Evolutionary conservation across 2,113 vertebrate genomes (phyloP), one percentile per base, ranked within the genome.

Genomic region (Proteles cristata): DNA sequence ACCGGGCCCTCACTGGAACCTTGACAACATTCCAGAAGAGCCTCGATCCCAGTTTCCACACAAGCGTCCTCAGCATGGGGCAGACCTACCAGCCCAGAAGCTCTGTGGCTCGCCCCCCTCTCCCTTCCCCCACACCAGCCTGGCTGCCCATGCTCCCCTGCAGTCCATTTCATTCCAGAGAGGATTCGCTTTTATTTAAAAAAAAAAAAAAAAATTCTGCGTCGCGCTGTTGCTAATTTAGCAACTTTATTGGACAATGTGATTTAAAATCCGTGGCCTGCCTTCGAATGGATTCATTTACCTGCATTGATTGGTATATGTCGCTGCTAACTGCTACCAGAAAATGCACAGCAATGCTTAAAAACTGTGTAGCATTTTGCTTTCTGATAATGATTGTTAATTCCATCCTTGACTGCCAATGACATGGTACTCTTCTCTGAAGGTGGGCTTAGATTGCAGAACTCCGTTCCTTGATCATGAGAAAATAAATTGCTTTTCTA

Each of bases 401-500:
- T 88, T 83, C 79, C 71, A 0, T 83, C 91, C 82, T 11, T 82
- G 81, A 97, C 92, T 23, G 55, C 93, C 73, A 65, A 50, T 88
- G 74, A 68, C 93, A 81, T 94, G 88, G 84, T 68, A 82, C 90
- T 82, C 76, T 69, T 53, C 35, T 83, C 61, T 28, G 79, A 96
- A 98, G 97, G 48, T 33, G 84, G 33, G 50, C 53, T 95, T 92
- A 45, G 95, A 61, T 96, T 14, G 80, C 53, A 1, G 50, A 71
- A n/a, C 55, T 76, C 63, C 97, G 23, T 93, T 97, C 50, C 65
- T 87, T 14, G 33, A 17, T 90, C 92, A 96, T 96, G 93, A 97
- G 58, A 97, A 97, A 98, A 97, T 95, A 98, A 98, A 97, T 98
- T 50, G 91, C 96, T 90, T 98, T 94, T 97, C 82, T 94, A 19